Conservation (phyloP, 2,888 invertebrate genomes). For the Gymnosoma rotundatum region DNA sequence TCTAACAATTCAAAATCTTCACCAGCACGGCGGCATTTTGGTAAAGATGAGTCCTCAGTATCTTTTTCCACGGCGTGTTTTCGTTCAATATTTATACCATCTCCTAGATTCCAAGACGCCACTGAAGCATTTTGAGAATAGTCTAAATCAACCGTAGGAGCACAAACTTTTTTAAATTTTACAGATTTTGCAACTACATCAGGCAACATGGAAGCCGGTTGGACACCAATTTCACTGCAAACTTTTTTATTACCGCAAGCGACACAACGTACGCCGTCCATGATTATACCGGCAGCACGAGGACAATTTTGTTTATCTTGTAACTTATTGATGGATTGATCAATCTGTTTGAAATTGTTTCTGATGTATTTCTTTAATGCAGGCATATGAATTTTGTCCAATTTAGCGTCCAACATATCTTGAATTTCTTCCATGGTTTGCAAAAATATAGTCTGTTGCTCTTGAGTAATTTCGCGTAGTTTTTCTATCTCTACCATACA, state of each 20-base stretch:
- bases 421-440: conserved; percentile 80
- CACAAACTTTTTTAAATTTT: conserved; percentile 28
- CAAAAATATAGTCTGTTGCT: conserved; percentile 75
- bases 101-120: conserved; percentile 1
- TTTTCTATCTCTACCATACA: conserved; percentile 76
- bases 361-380: conserved; percentile 78
- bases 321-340: conserved; percentile 70
- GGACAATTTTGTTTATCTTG: conserved; percentile 75
- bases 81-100: not conserved
- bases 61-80: not conserved
- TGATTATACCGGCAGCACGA: conserved; percentile 77
- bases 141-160: not conserved
- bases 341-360: conserved; percentile 75
- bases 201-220: conserved; percentile 68
- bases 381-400: conserved; percentile 80
- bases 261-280: conserved; percentile 75
- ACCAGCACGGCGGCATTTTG: conserved; percentile 22
- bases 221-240: conserved; percentile 74
- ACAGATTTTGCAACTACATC: conserved; percentile 50
- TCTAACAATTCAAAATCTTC: conserved; percentile 53
- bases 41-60: not conserved
- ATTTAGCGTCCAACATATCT: conserved; percentile 80
- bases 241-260: conserved; percentile 76
- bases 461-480: conserved; percentile 71
- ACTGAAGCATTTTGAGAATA: not conserved